phyloP scores from a whole-genome alignment of 2,113 vertebrate genomes.

The Anthoscopus minutus region DNA sequence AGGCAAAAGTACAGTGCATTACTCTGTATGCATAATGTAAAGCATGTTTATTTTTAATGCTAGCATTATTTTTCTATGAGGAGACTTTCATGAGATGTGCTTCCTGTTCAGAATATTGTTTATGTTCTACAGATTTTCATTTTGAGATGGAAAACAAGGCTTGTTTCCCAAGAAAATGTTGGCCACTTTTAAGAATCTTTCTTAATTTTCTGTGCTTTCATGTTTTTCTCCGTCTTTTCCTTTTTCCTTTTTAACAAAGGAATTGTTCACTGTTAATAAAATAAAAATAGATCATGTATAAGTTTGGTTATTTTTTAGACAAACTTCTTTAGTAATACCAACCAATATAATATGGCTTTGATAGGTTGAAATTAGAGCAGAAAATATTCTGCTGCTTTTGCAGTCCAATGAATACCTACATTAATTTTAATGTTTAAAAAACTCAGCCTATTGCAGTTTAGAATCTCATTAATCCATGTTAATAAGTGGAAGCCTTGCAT shows the following conservation, averaged over 20 bases:
- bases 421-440: not conserved
- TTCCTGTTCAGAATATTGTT: not conserved
- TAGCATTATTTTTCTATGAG: conserved; percentile 2
- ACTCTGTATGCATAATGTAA: conserved; percentile 33
- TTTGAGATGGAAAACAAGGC: not conserved
- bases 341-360: not conserved
- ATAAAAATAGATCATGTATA: not conserved
- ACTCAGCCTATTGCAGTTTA: not conserved
- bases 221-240: not conserved
- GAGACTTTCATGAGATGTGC: not conserved
- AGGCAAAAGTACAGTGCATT: conserved; percentile 23
- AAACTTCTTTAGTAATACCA: not conserved
- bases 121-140: not conserved
- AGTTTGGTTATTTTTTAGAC: not conserved
- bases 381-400: not conserved
- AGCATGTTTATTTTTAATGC: conserved; percentile 49
- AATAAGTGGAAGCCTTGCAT: not conserved
- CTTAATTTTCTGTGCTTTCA: not conserved
- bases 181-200: not conserved
- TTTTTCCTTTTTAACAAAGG: not conserved
- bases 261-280: not conserved
- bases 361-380: not conserved
- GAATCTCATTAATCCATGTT: not conserved
- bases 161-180: not conserved
- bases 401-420: not conserved